Conservation (phyloP, 2,888 invertebrate species). For the Cinara cedri region DNA sequence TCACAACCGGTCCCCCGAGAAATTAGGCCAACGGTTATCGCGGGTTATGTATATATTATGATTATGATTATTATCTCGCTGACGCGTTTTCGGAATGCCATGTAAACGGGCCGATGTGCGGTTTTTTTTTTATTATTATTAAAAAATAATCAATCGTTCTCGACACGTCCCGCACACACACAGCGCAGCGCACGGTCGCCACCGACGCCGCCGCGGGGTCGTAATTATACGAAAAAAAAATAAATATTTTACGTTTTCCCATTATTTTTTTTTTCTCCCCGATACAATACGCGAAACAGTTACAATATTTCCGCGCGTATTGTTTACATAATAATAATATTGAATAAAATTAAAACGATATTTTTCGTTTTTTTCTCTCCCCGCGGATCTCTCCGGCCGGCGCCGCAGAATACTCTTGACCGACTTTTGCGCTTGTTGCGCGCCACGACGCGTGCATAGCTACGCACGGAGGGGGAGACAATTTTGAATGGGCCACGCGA, state of each 20-base stretch:
- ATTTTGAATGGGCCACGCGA: conserved; percentile 27
- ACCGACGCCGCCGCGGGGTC: no score
- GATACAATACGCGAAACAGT: no score
- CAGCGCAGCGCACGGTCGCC: no score
- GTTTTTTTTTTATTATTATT: no score
- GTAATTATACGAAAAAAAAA: no score
- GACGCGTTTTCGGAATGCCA: conserved; percentile 23
- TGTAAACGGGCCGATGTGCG: background rate
- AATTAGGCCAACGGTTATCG: conserved; percentile 43
- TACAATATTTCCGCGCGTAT: no score
- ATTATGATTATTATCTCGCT: conserved; percentile 5
- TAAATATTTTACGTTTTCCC: no score
- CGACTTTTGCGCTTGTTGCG: conserved; percentile 33
- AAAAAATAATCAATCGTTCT: conserved; percentile 9
- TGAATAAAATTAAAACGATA: background rate
- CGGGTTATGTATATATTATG: conserved; percentile 3
- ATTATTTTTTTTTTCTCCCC: no score
- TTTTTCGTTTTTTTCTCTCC: background rate
- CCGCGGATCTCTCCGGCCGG: no score
- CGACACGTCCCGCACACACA: no score
- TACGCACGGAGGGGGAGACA: background rate
- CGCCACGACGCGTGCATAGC: background rate
- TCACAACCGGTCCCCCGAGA: conserved; percentile 42
- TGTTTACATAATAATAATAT: no score
- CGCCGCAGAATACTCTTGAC: background rate